Conservation (phyloP, 2,113 vertebrate genomes). For the Epinephelus fuscoguttatus region DNA sequence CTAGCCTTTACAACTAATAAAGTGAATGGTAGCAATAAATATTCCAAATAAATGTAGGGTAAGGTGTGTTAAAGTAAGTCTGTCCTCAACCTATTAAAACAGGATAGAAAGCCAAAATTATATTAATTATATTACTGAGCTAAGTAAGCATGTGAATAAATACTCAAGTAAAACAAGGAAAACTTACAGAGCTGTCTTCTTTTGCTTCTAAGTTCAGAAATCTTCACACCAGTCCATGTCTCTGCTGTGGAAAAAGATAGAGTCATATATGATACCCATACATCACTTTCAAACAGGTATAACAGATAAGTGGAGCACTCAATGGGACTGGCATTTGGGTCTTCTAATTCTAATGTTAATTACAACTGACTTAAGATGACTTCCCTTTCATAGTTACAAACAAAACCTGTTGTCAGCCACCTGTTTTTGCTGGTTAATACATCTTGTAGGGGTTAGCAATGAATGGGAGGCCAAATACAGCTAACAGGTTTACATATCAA, state of each 20-base stretch:
- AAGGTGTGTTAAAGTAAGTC: background rate
- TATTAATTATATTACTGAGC: background rate
- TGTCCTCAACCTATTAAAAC: background rate
- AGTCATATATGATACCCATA: constrained; percentile 26
- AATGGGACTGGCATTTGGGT: background rate
- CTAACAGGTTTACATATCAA: no score
- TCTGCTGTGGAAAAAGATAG: constrained; percentile 57
- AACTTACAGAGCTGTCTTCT: constrained; percentile 84
- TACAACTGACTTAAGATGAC: background rate
- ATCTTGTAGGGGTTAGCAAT: no score
- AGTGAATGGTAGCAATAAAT: constrained; percentile 2
- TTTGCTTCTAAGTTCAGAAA: constrained; percentile 41
- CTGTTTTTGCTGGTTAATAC: no score
- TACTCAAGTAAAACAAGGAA: constrained; percentile 3
- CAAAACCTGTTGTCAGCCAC: no score
- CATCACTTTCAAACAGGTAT: constrained; percentile 4
- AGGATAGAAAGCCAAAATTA: background rate
- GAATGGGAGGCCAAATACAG: no score
- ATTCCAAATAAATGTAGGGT: background rate
- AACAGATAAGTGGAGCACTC: background rate
- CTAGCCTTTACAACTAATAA: constrained; percentile 3
- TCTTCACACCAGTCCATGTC: constrained; percentile 27
- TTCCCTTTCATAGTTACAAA: no score
- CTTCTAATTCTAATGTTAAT: background rate
- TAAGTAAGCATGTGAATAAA: constrained; percentile 6